Evolutionary conservation across 2,797 vertebrate species (phyloP).

Genomic region (Megalops cyprinoides): DNA sequence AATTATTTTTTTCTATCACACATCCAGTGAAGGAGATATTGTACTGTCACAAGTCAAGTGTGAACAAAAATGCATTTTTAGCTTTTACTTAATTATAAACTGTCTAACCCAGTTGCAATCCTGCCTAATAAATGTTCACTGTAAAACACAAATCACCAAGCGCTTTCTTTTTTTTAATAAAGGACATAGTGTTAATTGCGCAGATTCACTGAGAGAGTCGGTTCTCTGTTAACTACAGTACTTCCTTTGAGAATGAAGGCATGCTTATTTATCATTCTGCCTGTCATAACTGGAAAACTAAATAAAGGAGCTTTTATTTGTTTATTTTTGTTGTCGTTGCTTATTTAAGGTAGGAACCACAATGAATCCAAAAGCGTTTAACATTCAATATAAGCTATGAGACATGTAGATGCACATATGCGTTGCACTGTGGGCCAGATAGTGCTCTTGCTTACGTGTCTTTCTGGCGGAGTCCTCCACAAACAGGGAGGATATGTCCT

Average conservation of each 20-base stretch:
- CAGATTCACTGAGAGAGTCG: not conserved
- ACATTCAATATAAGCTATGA: too few relatives aligned
- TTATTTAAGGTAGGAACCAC: too few relatives aligned
- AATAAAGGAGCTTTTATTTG: too few relatives aligned
- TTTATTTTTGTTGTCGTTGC: too few relatives aligned
- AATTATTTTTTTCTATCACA: not conserved
- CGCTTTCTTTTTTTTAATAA: not conserved
- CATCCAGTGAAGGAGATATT: slow-evolving; percentile 11
- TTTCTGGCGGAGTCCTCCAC: slow-evolving; percentile 94
- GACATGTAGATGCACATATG: not conserved
- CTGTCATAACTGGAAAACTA: not conserved
- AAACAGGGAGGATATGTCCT: slow-evolving; percentile 96
- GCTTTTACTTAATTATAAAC: slow-evolving; percentile 7
- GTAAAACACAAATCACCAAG: not conserved
- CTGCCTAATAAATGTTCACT: not conserved
- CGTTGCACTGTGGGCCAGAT: too few relatives aligned
- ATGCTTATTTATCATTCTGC: not conserved
- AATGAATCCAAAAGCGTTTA: too few relatives aligned
- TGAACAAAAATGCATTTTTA: slow-evolving; percentile 46
- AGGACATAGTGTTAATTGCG: not conserved
- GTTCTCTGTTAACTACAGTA: not conserved
- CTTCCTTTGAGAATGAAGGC: not conserved
- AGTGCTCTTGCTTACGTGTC: slow-evolving; percentile 90
- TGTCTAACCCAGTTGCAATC: not conserved
- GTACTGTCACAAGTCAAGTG: slow-evolving; percentile 45